phyloP scores from a whole-genome alignment of 2,797 vertebrate genomes.

The Micropoecilia bifurca region DNA sequence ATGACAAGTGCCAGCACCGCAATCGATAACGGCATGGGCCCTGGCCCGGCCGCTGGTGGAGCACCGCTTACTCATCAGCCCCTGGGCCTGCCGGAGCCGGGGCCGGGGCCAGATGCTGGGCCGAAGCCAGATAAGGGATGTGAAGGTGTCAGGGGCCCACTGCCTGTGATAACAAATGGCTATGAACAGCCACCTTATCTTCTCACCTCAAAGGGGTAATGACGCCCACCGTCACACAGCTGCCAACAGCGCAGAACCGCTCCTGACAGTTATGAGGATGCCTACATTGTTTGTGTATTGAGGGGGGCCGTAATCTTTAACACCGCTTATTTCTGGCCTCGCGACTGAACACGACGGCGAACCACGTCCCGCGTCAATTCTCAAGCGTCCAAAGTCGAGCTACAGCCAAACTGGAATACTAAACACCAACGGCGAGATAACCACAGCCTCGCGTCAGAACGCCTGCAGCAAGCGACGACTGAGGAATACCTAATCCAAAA shows the following conservation, averaged over 20 bases:
- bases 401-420: slow-evolving; percentile 35
- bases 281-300: slow-evolving; percentile 8
- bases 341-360: slow-evolving; percentile 8
- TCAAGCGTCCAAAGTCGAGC: slow-evolving; percentile 21
- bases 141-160: slow-evolving; percentile 60
- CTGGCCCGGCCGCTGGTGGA: slow-evolving; percentile 47
- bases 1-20: slow-evolving; percentile 68
- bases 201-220: slow-evolving; percentile 75
- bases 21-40: slow-evolving; percentile 69
- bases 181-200: slow-evolving; percentile 73
- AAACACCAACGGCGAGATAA: slow-evolving; percentile 40
- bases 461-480: slow-evolving; percentile 43
- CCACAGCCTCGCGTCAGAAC: slow-evolving; percentile 55
- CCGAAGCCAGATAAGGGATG: slow-evolving; percentile 69
- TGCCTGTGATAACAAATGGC: slow-evolving; percentile 68
- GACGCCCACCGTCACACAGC: slow-evolving; percentile 67
- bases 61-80: slow-evolving; percentile 76
- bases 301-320: not conserved
- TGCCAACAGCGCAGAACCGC: slow-evolving; percentile 48
- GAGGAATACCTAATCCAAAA: slow-evolving; percentile 53
- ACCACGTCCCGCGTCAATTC: slow-evolving; percentile 10
- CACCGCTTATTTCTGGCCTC: not conserved
- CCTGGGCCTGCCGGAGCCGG: slow-evolving; percentile 37
- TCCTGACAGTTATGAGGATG: slow-evolving; percentile 53
- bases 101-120: slow-evolving; percentile 43